These are phyloP conservation scores for Hyppa rectilinea DNA, from an alignment of 2,888 invertebrate genomes.

Conservation along the genomic window DNA sequence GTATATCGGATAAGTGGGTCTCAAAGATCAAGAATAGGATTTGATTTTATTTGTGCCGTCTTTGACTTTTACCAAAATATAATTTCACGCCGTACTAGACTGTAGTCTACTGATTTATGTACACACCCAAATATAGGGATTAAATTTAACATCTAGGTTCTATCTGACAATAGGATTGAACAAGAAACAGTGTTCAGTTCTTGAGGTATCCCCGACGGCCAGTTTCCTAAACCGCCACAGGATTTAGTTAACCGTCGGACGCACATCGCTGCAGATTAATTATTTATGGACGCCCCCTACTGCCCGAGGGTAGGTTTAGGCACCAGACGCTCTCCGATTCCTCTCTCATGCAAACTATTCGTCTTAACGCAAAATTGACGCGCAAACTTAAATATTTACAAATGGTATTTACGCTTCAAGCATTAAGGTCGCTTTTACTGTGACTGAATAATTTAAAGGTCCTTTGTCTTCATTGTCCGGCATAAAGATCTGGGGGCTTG, in stretches of 20 bases:
- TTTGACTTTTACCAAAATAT: not conserved
- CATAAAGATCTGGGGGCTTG: conserved; percentile 87
- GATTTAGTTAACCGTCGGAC: conserved; percentile 86
- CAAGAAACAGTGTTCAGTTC: conserved; percentile 72
- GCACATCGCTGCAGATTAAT: conserved; percentile 89
- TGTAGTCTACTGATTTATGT: not conserved
- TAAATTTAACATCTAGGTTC: conserved; percentile 40
- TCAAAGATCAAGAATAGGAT: not conserved
- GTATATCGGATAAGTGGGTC: not conserved
- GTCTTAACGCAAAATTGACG: conserved; percentile 88
- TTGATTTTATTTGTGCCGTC: not conserved
- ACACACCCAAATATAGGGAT: conserved; percentile 27
- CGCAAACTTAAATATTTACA: conserved; percentile 86
- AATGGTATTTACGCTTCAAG: conserved; percentile 79
- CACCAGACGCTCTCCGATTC: conserved; percentile 87
- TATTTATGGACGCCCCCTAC: conserved; percentile 87
- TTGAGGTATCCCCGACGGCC: conserved; percentile 73
- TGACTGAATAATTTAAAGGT: conserved; percentile 87
- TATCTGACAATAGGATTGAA: conserved; percentile 54
- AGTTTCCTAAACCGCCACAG: conserved; percentile 79
- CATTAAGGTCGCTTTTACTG: conserved; percentile 86
- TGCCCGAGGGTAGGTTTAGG: conserved; percentile 85
- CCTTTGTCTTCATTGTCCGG: conserved; percentile 89
- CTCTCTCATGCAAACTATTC: conserved; percentile 89
- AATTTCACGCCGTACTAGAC: not conserved